A percentile compares a stretch with the other conserved stretches of the same genome.
These are phyloP conservation scores for Mus caroli DNA, from an alignment of 2,797 vertebrate genomes.

Conservation along the genomic window DNA sequence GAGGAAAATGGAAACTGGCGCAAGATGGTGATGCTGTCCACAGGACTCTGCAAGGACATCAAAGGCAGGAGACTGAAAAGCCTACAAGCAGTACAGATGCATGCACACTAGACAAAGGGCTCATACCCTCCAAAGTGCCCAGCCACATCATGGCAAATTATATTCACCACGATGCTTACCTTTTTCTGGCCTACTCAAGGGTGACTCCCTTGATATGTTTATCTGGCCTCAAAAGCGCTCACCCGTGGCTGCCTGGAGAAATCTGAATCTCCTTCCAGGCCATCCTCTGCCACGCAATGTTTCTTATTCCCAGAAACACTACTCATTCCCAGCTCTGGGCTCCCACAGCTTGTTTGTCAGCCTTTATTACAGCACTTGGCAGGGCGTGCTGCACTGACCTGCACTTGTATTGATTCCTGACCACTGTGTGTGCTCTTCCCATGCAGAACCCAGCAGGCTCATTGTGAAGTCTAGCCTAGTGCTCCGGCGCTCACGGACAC, in stretches of 20 bases:
- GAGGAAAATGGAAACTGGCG: constrained; percentile 88
- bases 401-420: constrained; percentile 31
- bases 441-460: background rate
- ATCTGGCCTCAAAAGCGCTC: background rate
- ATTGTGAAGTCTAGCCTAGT: background rate
- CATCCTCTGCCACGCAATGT: background rate
- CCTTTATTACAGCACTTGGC: constrained; percentile 33
- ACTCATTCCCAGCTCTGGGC: background rate
- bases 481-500: background rate
- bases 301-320: background rate
- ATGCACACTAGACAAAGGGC: background rate
- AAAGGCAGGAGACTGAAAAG: background rate
- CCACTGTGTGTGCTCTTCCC: background rate
- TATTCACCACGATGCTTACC: background rate
- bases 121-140: background rate
- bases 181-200: background rate
- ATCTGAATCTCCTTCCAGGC: background rate
- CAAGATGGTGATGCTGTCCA: constrained; percentile 81
- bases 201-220: background rate
- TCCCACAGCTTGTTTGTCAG: background rate
- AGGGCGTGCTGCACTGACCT: background rate
- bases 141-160: background rate
- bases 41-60: constrained; percentile 70
- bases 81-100: background rate
- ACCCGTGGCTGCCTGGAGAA: background rate